Evolutionary conservation across 2,888 invertebrate species (phyloP), one percentile per base, ranked within the genome.

Genomic region (Trisateles emortualis): DNA sequence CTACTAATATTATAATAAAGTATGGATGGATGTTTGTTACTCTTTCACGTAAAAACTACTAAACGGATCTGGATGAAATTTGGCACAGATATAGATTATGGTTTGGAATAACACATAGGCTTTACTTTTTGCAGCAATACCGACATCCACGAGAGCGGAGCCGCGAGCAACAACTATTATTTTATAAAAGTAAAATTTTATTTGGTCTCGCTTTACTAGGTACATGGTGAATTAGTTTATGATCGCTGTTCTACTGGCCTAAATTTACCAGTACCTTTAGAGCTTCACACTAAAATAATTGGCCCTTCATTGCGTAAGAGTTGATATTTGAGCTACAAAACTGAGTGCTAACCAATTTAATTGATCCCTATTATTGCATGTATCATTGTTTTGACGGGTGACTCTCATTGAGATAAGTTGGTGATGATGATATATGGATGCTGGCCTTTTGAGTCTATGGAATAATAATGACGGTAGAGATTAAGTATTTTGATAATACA

Each of bases 251-350:
- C 55, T 54, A 8, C 11, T 53, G 60, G 70, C 71, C 43, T 4
- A 40, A 53, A 48, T 1, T 0, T 68, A 68, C 70, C 66, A 50
- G 66, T 72, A 69, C 43, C 49, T 66, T 36, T 50, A 49, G 60
- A 50, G 59, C 68, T 70, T 71, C 60, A 60, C 52, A 68, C 62
- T 68, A 68, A 72, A 72, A 68, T 76, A 76, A 81, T 79, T 74
- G 75, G 72, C 75, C 74, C 74, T 76, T 76, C 64, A 78, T 79
- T 73, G 63, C 68, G 45, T 66, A 52, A 62, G 35, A 44, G 42
- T 41, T 44, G 61, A 58, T 56, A 58, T 61, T 56, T 58, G 35
- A 52, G 39, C 30, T 49, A 57, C 42, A 57, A 60, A 49, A 58
- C 50, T 19, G 26, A 24, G 17, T 57, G 44, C 35, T 41, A 47